Evolutionary conservation across 1,140 invertebrate species (phyloP).

Genomic region (Aphaenogaster ashmeadi): DNA sequence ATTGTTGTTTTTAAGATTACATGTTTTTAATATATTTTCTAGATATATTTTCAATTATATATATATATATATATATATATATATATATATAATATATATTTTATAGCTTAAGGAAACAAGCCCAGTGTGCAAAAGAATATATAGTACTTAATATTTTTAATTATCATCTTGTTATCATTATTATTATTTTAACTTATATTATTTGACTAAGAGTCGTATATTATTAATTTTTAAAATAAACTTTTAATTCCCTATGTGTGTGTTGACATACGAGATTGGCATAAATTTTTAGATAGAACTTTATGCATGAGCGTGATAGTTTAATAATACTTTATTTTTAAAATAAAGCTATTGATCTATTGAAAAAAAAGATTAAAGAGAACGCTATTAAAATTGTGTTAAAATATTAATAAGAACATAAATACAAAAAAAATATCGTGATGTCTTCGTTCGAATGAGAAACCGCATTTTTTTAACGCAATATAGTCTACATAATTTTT

Average conservation of each 20-base stretch:
- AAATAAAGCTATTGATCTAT: slow-evolving; percentile 22
- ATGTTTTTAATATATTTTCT: slow-evolving; percentile 30
- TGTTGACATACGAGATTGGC: slow-evolving; percentile 15
- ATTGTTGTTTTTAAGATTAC: slow-evolving; percentile 15
- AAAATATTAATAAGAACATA: not conserved
- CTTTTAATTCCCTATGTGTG: not conserved
- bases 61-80: slow-evolving; percentile 12
- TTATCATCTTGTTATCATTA: slow-evolving; percentile 23
- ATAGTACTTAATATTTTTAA: slow-evolving; percentile 59
- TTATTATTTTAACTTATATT: not conserved
- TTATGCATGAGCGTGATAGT: slow-evolving; percentile 11
- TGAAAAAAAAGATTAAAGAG: slow-evolving; percentile 44
- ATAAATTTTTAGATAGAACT: slow-evolving; percentile 27
- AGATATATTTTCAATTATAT: slow-evolving; percentile 33
- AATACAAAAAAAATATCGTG: slow-evolving; percentile 5
- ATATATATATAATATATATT: not conserved
- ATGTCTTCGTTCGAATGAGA: slow-evolving; percentile 58
- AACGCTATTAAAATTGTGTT: not conserved
- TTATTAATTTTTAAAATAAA: slow-evolving; percentile 11
- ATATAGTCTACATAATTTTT: slow-evolving; percentile 58
- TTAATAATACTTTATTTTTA: not conserved
- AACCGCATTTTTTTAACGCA: slow-evolving; percentile 59
- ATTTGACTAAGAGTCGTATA: slow-evolving; percentile 6
- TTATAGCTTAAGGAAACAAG: slow-evolving; percentile 27
- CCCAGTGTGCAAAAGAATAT: slow-evolving; percentile 10